A percentile compares a stretch with the other conserved stretches of the same genome.
Conservation (phyloP, 2,113 vertebrate species). For the Siniperca chuatsi region DNA sequence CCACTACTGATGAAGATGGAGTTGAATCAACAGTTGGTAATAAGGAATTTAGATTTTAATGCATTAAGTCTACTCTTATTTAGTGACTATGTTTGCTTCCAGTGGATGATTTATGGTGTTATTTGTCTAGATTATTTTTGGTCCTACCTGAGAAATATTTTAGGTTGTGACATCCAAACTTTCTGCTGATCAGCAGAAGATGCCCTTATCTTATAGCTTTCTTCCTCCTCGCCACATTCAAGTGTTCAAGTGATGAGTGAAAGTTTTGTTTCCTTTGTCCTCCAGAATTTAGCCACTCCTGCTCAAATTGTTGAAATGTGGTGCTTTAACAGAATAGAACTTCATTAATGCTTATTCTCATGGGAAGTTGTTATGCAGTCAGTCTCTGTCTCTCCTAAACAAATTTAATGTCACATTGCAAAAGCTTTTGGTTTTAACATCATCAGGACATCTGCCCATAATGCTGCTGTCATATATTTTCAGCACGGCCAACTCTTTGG, state of each 20-base stretch:
- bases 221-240: too few species aligned
- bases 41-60: background rate
- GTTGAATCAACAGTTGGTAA: conserved; percentile 70
- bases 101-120: background rate
- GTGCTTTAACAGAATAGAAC: background rate
- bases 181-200: background rate
- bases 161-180: background rate
- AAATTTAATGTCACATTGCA: background rate
- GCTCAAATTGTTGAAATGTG: background rate
- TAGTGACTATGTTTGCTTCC: background rate
- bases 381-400: background rate
- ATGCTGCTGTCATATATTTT: conserved; percentile 24
- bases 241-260: too few species aligned
- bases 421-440: background rate
- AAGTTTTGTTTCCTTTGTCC: too few species aligned
- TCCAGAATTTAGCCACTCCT: too few species aligned
- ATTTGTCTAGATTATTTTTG: background rate
- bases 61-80: background rate
- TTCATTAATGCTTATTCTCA: background rate
- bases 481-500: conserved; percentile 89
- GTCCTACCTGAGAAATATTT: background rate
- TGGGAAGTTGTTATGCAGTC: background rate
- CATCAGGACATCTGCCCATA: background rate
- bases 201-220: too few species aligned
- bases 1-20: conserved; percentile 64